A percentile compares a stretch with the other conserved stretches of the same genome.
These are phyloP conservation scores for Leptonema lineaticorne DNA, from an alignment of 1,140 invertebrate species.

Conservation along the genomic window DNA sequence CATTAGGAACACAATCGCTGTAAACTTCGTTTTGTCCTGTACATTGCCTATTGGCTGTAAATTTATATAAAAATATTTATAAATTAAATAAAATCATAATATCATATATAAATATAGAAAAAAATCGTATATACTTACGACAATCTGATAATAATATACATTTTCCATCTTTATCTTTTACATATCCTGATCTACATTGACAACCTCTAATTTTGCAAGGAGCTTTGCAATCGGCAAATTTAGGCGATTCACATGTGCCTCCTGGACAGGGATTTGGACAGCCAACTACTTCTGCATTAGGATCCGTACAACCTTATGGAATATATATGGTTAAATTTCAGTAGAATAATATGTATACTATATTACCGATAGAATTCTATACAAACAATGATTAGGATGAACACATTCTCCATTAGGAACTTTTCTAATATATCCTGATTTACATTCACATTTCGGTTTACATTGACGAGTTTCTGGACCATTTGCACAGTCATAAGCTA, in stretches of 20 bases:
- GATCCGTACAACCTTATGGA: neutral
- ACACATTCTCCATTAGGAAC: neutral
- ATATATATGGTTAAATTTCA: neutral
- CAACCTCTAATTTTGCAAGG: conserved; percentile 33
- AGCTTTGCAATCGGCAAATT: conserved; percentile 21
- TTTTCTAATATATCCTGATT: neutral
- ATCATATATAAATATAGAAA: neutral
- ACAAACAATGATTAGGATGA: neutral
- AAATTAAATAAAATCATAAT: neutral
- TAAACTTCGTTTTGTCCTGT: too few relatives aligned
- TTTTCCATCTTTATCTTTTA: conserved; percentile 26
- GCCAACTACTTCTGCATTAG: conserved; percentile 27
- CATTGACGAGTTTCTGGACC: neutral
- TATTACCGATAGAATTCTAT: neutral
- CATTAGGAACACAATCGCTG: too few relatives aligned
- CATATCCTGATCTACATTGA: conserved; percentile 32
- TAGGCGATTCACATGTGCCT: conserved; percentile 23
- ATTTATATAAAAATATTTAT: neutral
- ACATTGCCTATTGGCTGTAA: too few relatives aligned
- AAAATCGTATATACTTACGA: neutral
- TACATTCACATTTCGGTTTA: conserved; percentile 15
- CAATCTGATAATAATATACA: conserved; percentile 31
- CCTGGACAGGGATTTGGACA: conserved; percentile 37
- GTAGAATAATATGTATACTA: neutral
- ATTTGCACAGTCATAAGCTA: neutral